Evolutionary conservation across 2,888 invertebrate genomes (phyloP).

Genomic region (Masnerella sp.): DNA sequence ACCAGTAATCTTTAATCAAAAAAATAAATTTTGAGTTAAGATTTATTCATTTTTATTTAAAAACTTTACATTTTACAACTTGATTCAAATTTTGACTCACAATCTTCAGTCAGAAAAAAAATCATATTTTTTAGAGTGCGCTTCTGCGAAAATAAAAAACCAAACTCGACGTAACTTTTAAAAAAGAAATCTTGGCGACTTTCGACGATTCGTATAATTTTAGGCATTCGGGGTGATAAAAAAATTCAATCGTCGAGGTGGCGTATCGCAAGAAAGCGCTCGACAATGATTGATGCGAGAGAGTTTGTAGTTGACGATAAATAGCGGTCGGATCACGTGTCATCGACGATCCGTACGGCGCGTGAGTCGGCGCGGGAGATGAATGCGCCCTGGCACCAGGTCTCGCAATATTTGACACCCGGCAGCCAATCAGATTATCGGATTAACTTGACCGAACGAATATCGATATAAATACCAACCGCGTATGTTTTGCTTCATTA

Average conservation of each 20-base stretch:
- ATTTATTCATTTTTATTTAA: no score
- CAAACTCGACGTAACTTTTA: conserved; percentile 3
- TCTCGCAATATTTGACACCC: conserved; percentile 74
- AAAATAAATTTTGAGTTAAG: no score
- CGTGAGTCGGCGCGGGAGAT: conserved; percentile 28
- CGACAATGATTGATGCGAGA: conserved; percentile 55
- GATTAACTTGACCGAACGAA: conserved; percentile 66
- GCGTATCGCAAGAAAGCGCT: conserved; percentile 24
- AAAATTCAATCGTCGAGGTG: conserved; percentile 18
- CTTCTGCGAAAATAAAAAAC: background rate
- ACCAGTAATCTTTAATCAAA: no score
- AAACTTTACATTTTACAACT: no score
- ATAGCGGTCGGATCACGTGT: conserved; percentile 56
- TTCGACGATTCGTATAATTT: conserved; percentile 41
- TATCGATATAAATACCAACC: conserved; percentile 50
- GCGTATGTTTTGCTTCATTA: conserved; percentile 51
- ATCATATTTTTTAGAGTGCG: no score
- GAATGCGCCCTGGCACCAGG: conserved; percentile 66
- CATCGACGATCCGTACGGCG: conserved; percentile 39
- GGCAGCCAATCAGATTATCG: conserved; percentile 74
- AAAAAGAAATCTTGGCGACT: background rate
- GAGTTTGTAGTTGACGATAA: conserved; percentile 52
- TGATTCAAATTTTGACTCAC: no score
- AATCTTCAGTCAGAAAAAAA: no score
- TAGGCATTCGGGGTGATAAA: conserved; percentile 9